These are phyloP conservation scores for Thalassarche chlororhynchos DNA, from an alignment of 2,113 vertebrate species.

Conservation along the genomic window DNA sequence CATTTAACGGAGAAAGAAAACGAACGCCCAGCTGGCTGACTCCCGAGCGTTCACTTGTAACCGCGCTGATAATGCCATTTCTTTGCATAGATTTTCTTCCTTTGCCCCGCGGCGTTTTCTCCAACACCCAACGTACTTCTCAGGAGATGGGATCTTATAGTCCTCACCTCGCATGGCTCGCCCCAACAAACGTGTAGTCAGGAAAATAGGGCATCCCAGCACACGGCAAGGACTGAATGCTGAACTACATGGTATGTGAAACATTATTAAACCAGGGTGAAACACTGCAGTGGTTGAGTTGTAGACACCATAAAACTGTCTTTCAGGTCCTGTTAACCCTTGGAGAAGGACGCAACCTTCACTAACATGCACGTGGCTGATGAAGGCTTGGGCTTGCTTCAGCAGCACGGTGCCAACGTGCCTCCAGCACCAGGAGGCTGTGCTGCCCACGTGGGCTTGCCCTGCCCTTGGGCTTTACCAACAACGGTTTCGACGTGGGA, in stretches of 20 bases:
- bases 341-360: background rate
- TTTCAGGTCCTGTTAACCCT: background rate
- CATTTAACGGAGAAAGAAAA: background rate
- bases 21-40: background rate
- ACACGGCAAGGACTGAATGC: background rate
- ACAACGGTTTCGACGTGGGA: accelerated
- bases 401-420: background rate
- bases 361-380: background rate
- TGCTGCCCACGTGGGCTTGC: accelerated
- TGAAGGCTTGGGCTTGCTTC: background rate
- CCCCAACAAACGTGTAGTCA: background rate
- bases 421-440: background rate
- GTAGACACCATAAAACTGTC: background rate
- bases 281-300: background rate
- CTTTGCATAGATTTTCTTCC: background rate
- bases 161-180: accelerated
- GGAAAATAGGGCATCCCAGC: background rate
- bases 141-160: background rate
- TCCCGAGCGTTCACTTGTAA: background rate
- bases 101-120: background rate
- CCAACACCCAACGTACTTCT: background rate
- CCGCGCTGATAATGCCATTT: background rate
- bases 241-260: background rate
- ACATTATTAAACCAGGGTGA: background rate
- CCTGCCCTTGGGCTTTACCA: background rate